A percentile compares a stretch with the other conserved stretches of the same genome.
These are phyloP conservation scores for Oscheius onirici DNA, from an alignment of 2,888 invertebrate genomes.

Conservation along the genomic window DNA sequence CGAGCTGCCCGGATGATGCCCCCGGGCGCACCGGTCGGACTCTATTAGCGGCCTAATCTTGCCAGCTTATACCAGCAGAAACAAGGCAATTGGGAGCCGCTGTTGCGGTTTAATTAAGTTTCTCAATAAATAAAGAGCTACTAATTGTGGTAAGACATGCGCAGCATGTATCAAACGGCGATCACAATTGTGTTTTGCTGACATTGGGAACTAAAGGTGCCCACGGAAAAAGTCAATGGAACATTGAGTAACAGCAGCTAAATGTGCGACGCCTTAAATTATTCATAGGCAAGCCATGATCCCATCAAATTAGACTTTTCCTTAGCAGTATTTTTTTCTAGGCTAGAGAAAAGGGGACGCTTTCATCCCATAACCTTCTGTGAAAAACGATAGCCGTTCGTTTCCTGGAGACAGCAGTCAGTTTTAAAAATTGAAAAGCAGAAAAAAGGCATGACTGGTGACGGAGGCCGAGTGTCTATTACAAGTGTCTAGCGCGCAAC, in stretches of 20 bases:
- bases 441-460: too few relatives aligned
- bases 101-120: slow-evolving; percentile 33
- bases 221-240: neutral
- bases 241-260: slow-evolving; percentile 3
- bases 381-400: slow-evolving; percentile 1
- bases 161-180: neutral
- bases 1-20: slow-evolving; percentile 12
- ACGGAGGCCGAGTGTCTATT: too few relatives aligned
- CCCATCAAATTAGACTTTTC: slow-evolving; percentile 1
- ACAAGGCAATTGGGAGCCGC: slow-evolving; percentile 23
- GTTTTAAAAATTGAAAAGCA: too few relatives aligned
- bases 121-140: slow-evolving; percentile 33
- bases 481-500: too few relatives aligned
- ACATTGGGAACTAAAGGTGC: neutral
- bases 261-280: slow-evolving; percentile 20
- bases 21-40: slow-evolving; percentile 30
- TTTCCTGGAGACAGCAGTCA: slow-evolving; percentile 1
- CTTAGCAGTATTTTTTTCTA: too few relatives aligned
- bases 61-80: slow-evolving; percentile 32
- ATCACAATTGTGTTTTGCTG: neutral
- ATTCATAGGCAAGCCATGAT: slow-evolving; percentile 21
- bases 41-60: slow-evolving; percentile 34
- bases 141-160: slow-evolving; percentile 16
- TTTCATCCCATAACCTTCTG: neutral
- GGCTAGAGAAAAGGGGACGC: neutral